These are phyloP conservation scores for Entelurus aequoreus DNA, from an alignment of 2,113 vertebrate genomes.

Conservation along the genomic window DNA sequence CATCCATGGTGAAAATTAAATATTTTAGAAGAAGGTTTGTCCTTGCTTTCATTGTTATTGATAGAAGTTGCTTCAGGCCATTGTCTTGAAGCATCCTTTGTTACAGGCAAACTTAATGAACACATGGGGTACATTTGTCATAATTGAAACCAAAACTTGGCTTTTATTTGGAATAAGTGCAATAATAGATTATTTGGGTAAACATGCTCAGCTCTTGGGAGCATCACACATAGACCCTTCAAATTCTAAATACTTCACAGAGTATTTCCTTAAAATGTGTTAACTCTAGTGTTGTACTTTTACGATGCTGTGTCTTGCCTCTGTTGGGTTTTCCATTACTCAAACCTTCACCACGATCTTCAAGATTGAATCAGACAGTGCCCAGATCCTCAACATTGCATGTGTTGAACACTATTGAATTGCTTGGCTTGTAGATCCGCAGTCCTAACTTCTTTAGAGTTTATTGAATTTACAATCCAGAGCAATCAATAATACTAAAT, in stretches of 20 bases:
- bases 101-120: constrained; percentile 59
- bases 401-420: constrained; percentile 74
- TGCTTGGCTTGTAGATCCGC: constrained; percentile 76
- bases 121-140: constrained; percentile 69
- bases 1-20: constrained; percentile 31
- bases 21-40: constrained; percentile 40
- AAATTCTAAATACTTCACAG: constrained; percentile 67
- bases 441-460: constrained; percentile 77
- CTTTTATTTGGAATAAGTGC: constrained; percentile 48
- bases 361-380: constrained; percentile 76
- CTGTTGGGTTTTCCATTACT: constrained; percentile 69
- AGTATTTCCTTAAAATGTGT: constrained; percentile 67
- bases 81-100: constrained; percentile 49
- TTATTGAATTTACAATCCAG: constrained; percentile 76
- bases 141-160: constrained; percentile 70
- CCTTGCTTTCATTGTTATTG: constrained; percentile 47
- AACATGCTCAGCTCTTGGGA: constrained; percentile 56
- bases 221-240: constrained; percentile 54
- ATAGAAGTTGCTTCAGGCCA: constrained; percentile 48
- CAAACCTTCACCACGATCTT: constrained; percentile 59
- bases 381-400: constrained; percentile 70
- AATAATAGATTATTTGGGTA: constrained; percentile 71
- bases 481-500: constrained; percentile 77
- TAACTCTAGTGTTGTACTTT: constrained; percentile 70
- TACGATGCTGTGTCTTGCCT: constrained; percentile 70